A percentile compares a stretch with the other conserved stretches of the same genome.
These are phyloP conservation scores for Xenopus petersii DNA, from an alignment of 2,797 vertebrate species.

Conservation along the genomic window DNA sequence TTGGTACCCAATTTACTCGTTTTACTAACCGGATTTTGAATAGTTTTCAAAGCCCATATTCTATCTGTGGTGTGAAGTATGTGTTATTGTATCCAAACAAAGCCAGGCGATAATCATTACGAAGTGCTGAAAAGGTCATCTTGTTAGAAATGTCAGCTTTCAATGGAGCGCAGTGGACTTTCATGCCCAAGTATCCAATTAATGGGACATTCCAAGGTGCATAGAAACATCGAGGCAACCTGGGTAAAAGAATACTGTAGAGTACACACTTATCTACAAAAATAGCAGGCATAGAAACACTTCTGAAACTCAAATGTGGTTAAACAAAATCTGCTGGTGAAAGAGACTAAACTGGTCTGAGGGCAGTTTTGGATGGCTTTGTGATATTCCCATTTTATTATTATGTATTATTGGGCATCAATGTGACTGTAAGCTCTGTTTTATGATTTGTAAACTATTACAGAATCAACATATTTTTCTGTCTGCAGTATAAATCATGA, in stretches of 20 bases:
- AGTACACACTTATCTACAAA: constrained; percentile 61
- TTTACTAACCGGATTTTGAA: constrained; percentile 79
- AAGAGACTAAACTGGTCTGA: background rate
- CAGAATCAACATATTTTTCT: no score
- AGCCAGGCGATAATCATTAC: constrained; percentile 95
- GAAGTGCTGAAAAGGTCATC: constrained; percentile 98
- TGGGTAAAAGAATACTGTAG: constrained; percentile 64
- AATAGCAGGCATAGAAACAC: constrained; percentile 61
- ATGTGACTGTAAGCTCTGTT: no score
- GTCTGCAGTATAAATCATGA: no score
- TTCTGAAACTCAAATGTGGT: constrained; percentile 50
- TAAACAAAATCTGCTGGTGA: constrained; percentile 14
- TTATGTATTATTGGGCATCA: no score
- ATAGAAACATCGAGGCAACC: constrained; percentile 67
- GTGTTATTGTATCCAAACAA: constrained; percentile 86
- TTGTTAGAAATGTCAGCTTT: constrained; percentile 98
- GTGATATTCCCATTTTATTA: background rate
- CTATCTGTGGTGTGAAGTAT: constrained; percentile 67
- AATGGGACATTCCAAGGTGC: constrained; percentile 82
- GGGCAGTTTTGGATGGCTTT: background rate
- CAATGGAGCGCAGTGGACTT: constrained; percentile 85
- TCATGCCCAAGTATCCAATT: constrained; percentile 91
- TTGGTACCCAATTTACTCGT: constrained; percentile 88
- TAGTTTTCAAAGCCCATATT: constrained; percentile 73
- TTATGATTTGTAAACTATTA: no score